Evolutionary conservation across 2,113 vertebrate genomes (phyloP).

Genomic region (Amphiprion ocellaris): DNA sequence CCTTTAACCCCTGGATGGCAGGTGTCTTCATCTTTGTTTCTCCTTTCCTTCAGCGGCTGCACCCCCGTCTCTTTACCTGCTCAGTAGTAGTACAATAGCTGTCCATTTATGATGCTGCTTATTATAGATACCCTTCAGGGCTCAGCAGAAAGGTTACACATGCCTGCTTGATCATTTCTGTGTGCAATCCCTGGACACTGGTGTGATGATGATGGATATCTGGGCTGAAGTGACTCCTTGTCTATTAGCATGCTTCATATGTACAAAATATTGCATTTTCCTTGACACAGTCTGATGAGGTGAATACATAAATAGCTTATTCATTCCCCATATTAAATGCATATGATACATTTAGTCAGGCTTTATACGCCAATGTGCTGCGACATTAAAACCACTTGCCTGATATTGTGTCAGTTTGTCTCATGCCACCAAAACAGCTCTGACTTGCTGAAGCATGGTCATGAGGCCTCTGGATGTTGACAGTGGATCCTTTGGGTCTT

Average conservation of each 20-base stretch:
- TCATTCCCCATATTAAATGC: neutral
- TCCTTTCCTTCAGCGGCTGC: neutral
- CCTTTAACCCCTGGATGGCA: constrained; percentile 30
- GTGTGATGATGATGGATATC: constrained; percentile 42
- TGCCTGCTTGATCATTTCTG: constrained; percentile 1
- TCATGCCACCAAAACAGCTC: no score
- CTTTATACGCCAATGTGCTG: no score
- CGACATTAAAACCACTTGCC: no score
- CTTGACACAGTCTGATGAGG: constrained; percentile 1
- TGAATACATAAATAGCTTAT: neutral
- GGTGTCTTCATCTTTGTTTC: constrained; percentile 1
- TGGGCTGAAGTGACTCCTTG: neutral
- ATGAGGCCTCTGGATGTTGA: no score
- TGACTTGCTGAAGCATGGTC: no score
- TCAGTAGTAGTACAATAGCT: constrained; percentile 23
- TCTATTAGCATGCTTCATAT: neutral
- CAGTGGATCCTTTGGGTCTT: no score
- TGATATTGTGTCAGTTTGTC: no score
- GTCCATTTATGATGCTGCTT: constrained; percentile 40
- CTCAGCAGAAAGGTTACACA: constrained; percentile 43
- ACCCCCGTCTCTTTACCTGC: neutral
- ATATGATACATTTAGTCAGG: neutral
- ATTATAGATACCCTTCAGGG: constrained; percentile 30
- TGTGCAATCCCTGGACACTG: constrained; percentile 19
- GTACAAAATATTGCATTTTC: constrained; percentile 4